Percentiles rank a stretch among this genome's conserved stretches.
These are phyloP conservation scores for Drosophila bifasciata DNA, from an alignment of 1,140 invertebrate genomes.

Conservation along the genomic window DNA sequence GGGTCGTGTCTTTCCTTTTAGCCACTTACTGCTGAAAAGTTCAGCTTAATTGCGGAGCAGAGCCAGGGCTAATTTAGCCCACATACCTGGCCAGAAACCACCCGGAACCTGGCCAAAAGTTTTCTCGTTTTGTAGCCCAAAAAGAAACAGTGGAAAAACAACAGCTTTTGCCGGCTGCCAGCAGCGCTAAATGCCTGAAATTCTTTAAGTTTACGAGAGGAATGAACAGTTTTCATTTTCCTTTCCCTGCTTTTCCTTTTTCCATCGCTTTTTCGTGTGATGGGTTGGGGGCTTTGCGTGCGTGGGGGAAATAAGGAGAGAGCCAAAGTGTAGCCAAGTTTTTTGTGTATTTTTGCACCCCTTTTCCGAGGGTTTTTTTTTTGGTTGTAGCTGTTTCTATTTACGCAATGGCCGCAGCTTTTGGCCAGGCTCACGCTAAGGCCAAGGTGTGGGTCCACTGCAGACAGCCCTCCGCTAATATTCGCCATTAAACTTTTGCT, in stretches of 20 bases:
- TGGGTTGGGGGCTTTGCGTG: slow-evolving; percentile 56
- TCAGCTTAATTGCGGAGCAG: slow-evolving; percentile 70
- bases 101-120: slow-evolving; percentile 43
- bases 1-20: slow-evolving; percentile 19
- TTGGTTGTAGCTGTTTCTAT: slow-evolving; percentile 62
- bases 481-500: slow-evolving; percentile 82
- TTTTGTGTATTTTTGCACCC: slow-evolving; percentile 61
- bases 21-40: slow-evolving; percentile 64
- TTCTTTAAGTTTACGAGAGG: slow-evolving; percentile 77
- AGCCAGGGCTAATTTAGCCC: slow-evolving; percentile 64
- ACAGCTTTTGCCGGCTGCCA: slow-evolving; percentile 58
- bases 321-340: slow-evolving; percentile 55
- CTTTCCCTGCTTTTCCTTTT: slow-evolving; percentile 26
- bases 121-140: slow-evolving; percentile 35
- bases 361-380: slow-evolving; percentile 44
- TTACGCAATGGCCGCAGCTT: slow-evolving; percentile 76
- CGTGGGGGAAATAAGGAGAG: slow-evolving; percentile 69
- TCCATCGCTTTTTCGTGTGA: slow-evolving; percentile 19
- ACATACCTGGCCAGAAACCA: slow-evolving; percentile 34
- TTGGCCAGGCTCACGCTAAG: slow-evolving; percentile 23
- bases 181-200: slow-evolving; percentile 75
- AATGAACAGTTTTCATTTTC: slow-evolving; percentile 73
- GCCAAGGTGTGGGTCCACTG: slow-evolving; percentile 1
- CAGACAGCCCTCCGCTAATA: slow-evolving; percentile 59
- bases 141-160: slow-evolving; percentile 18